phyloP scores from a whole-genome alignment of 2,888 invertebrate species.

The Melinopterus prodromus region DNA sequence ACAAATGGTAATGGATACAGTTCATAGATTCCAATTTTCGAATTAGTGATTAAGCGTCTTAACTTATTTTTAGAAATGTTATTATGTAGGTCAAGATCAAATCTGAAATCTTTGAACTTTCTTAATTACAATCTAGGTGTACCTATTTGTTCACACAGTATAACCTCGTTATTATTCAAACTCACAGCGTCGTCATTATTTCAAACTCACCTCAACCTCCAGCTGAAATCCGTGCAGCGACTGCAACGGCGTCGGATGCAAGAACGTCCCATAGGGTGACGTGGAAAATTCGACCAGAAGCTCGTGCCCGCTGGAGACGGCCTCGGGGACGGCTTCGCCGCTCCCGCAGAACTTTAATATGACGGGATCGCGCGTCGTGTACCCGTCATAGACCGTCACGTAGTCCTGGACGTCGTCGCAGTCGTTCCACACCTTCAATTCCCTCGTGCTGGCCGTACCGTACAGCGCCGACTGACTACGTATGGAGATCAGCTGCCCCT shows the following conservation, averaged over 20 bases:
- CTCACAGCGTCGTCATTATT: neutral
- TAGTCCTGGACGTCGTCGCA: conserved; percentile 81
- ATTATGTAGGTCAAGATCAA: too few relatives aligned
- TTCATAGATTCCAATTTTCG: too few relatives aligned
- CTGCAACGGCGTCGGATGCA: conserved; percentile 79
- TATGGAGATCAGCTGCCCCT: conserved; percentile 86
- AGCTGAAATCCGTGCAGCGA: conserved; percentile 89
- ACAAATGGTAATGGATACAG: too few relatives aligned
- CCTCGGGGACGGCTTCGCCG: conserved; percentile 84
- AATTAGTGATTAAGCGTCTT: too few relatives aligned
- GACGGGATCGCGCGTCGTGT: conserved; percentile 87
- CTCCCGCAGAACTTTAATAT: conserved; percentile 91
- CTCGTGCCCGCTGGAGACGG: conserved; percentile 88
- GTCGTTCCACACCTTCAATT: conserved; percentile 74
- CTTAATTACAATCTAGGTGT: neutral
- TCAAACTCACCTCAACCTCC: conserved; percentile 73
- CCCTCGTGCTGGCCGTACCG: conserved; percentile 63
- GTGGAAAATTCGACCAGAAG: conserved; percentile 89
- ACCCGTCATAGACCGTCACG: conserved; percentile 88
- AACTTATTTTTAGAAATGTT: too few relatives aligned
- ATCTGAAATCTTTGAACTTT: too few relatives aligned
- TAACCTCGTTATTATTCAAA: conserved; percentile 18
- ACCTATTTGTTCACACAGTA: neutral
- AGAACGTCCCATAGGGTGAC: conserved; percentile 88
- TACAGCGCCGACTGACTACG: conserved; percentile 78